Percentiles rank a stretch among this genome's conserved stretches.
phyloP scores from a whole-genome alignment of 92 coral and sea anemone species.

The Epizoanthus fatuus region DNA sequence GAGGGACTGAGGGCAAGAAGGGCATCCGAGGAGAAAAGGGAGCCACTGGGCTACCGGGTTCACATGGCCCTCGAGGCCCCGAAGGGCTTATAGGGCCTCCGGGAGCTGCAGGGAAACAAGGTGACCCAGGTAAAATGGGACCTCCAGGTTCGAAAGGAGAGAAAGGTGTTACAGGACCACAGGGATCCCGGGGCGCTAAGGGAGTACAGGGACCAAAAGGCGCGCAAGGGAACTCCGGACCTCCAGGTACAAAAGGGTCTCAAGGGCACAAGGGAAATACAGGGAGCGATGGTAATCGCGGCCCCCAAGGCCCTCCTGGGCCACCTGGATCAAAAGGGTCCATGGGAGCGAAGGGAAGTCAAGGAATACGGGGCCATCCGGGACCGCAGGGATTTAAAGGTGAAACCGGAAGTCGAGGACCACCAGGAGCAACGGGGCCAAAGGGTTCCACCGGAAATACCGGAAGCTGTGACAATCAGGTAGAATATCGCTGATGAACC shows the following conservation, averaged over 20 bases:
- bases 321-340: slow-evolving; percentile 22
- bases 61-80: neutral
- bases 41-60: neutral
- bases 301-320: slow-evolving; percentile 16
- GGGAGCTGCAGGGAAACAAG: neutral
- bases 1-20: neutral
- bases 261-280: neutral
- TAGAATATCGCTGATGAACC: neutral
- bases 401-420: slow-evolving; percentile 4
- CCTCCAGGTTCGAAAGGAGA: neutral
- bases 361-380: slow-evolving; percentile 11
- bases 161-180: neutral
- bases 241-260: slow-evolving; percentile 17
- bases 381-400: slow-evolving; percentile 1
- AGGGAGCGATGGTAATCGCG: slow-evolving; percentile 2
- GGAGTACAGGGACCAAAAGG: slow-evolving; percentile 17
- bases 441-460: slow-evolving; percentile 15
- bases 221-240: slow-evolving; percentile 1
- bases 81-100: slow-evolving; percentile 13
- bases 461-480: slow-evolving; percentile 12
- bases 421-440: slow-evolving; percentile 7
- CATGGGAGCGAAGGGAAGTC: slow-evolving; percentile 4
- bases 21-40: slow-evolving; percentile 21
- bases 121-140: neutral
- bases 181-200: slow-evolving; percentile 1